Conservation (phyloP, 2,797 vertebrate genomes). For the Notoglanidium macrostoma region DNA sequence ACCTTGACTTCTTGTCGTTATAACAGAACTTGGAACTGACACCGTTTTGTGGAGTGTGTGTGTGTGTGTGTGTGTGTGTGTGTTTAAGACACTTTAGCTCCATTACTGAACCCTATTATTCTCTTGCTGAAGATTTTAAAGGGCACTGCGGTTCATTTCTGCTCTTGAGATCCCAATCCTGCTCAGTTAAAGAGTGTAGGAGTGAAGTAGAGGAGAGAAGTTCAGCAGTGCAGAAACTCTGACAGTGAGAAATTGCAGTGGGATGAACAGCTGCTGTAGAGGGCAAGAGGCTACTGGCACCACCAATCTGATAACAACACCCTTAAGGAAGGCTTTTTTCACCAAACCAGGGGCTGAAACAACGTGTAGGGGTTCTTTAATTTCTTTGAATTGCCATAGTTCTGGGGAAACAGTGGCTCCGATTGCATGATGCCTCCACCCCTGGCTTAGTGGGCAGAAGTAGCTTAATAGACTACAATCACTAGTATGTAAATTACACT, state of each 20-base stretch:
- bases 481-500: neutral
- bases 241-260: constrained; percentile 58
- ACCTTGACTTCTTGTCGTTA: neutral
- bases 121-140: constrained; percentile 22
- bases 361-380: constrained; percentile 34
- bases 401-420: neutral
- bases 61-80: neutral
- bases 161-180: neutral
- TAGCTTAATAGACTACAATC: neutral
- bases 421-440: too few relatives aligned
- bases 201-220: constrained; percentile 27
- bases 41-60: neutral
- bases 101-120: constrained; percentile 29
- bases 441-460: neutral
- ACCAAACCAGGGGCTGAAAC: constrained; percentile 19
- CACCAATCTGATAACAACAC: constrained; percentile 53
- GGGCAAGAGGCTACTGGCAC: constrained; percentile 40
- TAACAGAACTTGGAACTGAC: neutral
- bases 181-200: constrained; percentile 27
- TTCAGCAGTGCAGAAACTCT: constrained; percentile 53
- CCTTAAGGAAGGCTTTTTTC: constrained; percentile 23
- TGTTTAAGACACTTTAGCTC: neutral
- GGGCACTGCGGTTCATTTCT: neutral
- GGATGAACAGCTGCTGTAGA: constrained; percentile 47
- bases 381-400: constrained; percentile 44